phyloP scores from a whole-genome alignment of 2,113 vertebrate genomes.

The Pelecanoides urinatrix region DNA sequence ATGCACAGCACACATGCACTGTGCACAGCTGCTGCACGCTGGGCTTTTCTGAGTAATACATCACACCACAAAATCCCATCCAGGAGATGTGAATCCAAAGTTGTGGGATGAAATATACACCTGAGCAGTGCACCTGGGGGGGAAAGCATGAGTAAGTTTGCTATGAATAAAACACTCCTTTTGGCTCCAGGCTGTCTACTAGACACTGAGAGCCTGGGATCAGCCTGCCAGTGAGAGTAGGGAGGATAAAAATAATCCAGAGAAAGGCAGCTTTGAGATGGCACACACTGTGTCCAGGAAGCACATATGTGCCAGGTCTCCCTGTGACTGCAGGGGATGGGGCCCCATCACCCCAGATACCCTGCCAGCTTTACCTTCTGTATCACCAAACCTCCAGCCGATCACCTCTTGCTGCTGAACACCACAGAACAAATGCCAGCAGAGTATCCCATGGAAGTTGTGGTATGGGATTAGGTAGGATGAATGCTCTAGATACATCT shows the following conservation, averaged over 20 bases:
- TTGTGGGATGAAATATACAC: background rate
- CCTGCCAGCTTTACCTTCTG: background rate
- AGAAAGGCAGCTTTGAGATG: no score
- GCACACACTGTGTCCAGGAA: fast-evolving
- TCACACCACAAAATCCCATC: background rate
- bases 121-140: fast-evolving
- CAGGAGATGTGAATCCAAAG: background rate
- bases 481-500: no score
- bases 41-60: fast-evolving
- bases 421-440: fast-evolving
- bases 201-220: background rate
- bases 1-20: fast-evolving
- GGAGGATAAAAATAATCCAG: background rate
- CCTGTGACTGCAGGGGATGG: background rate
- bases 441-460: fast-evolving
- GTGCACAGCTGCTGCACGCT: fast-evolving
- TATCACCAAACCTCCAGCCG: background rate
- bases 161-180: background rate
- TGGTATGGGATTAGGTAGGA: background rate
- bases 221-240: background rate
- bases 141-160: no score
- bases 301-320: fast-evolving
- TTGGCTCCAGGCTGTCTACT: background rate
- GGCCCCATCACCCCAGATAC: no score
- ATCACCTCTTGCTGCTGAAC: background rate